Evolutionary conservation across 2,888 invertebrate species (phyloP).

Genomic region (Masnerella sp.): DNA sequence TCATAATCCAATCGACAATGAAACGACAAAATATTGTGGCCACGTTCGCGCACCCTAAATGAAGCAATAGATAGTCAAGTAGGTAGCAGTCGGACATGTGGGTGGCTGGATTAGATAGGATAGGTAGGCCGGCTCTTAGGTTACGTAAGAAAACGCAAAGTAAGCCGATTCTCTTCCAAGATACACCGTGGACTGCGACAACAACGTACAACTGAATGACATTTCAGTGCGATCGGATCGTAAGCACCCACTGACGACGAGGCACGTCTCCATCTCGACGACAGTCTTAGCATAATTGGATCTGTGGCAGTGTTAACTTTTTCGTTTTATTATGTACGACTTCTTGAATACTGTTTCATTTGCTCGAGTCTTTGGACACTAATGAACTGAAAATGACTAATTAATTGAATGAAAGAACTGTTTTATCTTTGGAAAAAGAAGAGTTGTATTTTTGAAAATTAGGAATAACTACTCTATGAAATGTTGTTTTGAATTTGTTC

Average conservation of each 20-base stretch:
- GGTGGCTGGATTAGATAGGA: slow-evolving; percentile 45
- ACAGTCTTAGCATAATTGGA: slow-evolving; percentile 25
- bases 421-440: too few species aligned
- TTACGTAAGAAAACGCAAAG: slow-evolving; percentile 47
- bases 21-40: slow-evolving; percentile 34
- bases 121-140: slow-evolving; percentile 30
- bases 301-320: slow-evolving; percentile 7
- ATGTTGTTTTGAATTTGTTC: too few species aligned
- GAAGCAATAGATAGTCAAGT: slow-evolving; percentile 50
- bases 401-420: too few species aligned
- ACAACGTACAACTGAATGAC: slow-evolving; percentile 38
- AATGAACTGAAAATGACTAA: neutral
- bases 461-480: too few species aligned
- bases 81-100: slow-evolving; percentile 38
- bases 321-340: neutral
- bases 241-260: slow-evolving; percentile 13
- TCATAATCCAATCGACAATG: slow-evolving; percentile 22
- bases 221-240: slow-evolving; percentile 27
- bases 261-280: slow-evolving; percentile 25
- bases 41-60: slow-evolving; percentile 37
- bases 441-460: too few species aligned
- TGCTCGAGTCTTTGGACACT: neutral
- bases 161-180: slow-evolving; percentile 45
- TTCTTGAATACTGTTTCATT: neutral
- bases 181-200: slow-evolving; percentile 35